These are phyloP conservation scores for Meda fulgida DNA, from an alignment of 2,797 vertebrate genomes.

Conservation along the genomic window DNA sequence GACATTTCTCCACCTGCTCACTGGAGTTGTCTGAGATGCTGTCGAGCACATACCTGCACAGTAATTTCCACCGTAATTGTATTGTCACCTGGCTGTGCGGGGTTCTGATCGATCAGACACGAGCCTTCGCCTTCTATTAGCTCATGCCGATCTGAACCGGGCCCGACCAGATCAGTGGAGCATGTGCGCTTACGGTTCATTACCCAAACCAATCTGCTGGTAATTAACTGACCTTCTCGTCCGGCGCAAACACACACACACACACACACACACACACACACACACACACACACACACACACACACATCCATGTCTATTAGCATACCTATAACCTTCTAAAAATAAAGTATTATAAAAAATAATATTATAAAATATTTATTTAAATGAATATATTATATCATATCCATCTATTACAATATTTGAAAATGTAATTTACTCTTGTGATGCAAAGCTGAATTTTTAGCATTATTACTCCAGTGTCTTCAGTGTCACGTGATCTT, in stretches of 20 bases:
- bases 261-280: neutral
- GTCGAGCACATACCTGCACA: conserved; percentile 57
- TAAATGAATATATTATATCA: neutral
- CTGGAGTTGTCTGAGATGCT: neutral
- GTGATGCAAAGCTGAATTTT: neutral
- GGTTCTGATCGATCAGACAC: conserved; percentile 67
- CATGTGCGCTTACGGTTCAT: conserved; percentile 72
- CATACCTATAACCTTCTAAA: neutral
- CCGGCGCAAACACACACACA: conserved; percentile 22
- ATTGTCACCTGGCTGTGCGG: conserved; percentile 59
- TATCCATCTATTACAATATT: too few species aligned
- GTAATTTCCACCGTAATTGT: conserved; percentile 69
- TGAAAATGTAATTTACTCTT: neutral
- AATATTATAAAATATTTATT: neutral
- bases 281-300: neutral
- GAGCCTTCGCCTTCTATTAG: conserved; percentile 73
- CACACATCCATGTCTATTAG: neutral
- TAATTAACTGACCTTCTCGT: conserved; percentile 76
- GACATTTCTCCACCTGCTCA: neutral
- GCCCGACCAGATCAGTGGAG: conserved; percentile 55
- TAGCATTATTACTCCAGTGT: neutral
- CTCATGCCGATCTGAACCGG: conserved; percentile 65
- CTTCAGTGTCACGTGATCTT: neutral
- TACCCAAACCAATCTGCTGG: conserved; percentile 80
- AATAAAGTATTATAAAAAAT: neutral